phyloP scores from a whole-genome alignment of 2,888 invertebrate genomes.

The Embidobia sp. region DNA sequence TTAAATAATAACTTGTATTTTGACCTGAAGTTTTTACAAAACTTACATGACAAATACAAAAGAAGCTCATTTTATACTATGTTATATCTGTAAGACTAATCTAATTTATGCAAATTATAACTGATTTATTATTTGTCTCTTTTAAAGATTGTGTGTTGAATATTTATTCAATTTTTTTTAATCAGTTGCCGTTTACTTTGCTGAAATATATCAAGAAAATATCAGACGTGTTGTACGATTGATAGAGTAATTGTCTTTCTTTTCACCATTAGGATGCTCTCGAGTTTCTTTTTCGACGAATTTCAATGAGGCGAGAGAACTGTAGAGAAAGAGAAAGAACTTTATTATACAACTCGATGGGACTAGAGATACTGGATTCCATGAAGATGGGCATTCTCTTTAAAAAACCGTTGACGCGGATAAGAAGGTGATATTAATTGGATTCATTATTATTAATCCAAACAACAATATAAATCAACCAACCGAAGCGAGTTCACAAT shows the following conservation, averaged over 20 bases:
- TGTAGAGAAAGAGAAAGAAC: slow-evolving; percentile 69
- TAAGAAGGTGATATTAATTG: slow-evolving; percentile 64
- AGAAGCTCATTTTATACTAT: slow-evolving; percentile 46
- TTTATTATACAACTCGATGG: slow-evolving; percentile 77
- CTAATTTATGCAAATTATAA: slow-evolving; percentile 62
- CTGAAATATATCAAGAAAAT: slow-evolving; percentile 56
- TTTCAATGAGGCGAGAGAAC: slow-evolving; percentile 68
- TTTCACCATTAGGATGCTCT: slow-evolving; percentile 64
- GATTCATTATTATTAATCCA: slow-evolving; percentile 65
- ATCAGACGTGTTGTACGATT: slow-evolving; percentile 57
- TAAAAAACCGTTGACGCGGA: slow-evolving; percentile 65
- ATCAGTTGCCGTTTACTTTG: slow-evolving; percentile 55
- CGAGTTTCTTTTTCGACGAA: slow-evolving; percentile 69
- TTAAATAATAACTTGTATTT: slow-evolving; percentile 36
- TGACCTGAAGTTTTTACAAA: slow-evolving; percentile 21
- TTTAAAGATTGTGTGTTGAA: slow-evolving; percentile 56
- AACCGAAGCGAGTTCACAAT: slow-evolving; percentile 27
- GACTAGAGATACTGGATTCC: slow-evolving; percentile 75
- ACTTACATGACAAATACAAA: slow-evolving; percentile 49
- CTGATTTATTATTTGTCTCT: slow-evolving; percentile 54
- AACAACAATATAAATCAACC: slow-evolving; percentile 62
- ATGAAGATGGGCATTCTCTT: slow-evolving; percentile 68
- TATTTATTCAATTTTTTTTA: slow-evolving; percentile 64
- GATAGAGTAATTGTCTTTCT: slow-evolving; percentile 66
- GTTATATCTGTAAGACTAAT: slow-evolving; percentile 51